These are phyloP conservation scores for Mobula hypostoma DNA, from an alignment of 2,113 vertebrate species.

Conservation along the genomic window DNA sequence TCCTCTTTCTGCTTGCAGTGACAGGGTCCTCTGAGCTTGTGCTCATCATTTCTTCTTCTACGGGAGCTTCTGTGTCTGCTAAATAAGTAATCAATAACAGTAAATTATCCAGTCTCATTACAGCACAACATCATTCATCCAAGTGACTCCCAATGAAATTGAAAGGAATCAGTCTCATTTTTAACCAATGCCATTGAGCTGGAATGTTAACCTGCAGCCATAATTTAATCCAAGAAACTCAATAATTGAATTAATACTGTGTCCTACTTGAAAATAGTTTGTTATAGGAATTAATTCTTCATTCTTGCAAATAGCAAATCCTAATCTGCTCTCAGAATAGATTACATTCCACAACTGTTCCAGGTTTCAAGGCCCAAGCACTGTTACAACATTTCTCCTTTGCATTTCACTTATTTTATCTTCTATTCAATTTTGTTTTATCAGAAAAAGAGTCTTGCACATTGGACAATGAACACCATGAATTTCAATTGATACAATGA, in stretches of 20 bases:
- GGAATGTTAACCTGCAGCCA: too few species aligned
- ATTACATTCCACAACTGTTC: background rate
- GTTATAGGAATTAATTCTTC: background rate
- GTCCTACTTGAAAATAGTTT: background rate
- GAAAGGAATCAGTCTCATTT: background rate
- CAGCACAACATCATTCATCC: background rate
- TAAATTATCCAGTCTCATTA: background rate
- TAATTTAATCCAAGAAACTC: background rate
- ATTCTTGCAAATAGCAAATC: background rate
- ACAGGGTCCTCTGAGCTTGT: conserved; percentile 18
- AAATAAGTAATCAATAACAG: background rate
- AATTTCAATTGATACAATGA: background rate
- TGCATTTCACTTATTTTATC: background rate
- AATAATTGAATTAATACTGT: background rate
- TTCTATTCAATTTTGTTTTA: background rate
- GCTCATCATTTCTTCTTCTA: conserved; percentile 3
- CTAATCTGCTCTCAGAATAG: background rate
- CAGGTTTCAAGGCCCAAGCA: background rate
- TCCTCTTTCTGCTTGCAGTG: conserved; percentile 14
- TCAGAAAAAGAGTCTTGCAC: background rate
- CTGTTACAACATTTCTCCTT: background rate
- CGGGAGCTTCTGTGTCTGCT: conserved; percentile 27
- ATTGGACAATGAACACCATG: background rate
- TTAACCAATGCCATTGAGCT: too few species aligned
- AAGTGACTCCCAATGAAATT: background rate